A percentile compares a stretch with the other conserved stretches of the same genome.
Evolutionary conservation across 2,888 invertebrate species (phyloP).

Genomic region (Microplitis manilae): DNA sequence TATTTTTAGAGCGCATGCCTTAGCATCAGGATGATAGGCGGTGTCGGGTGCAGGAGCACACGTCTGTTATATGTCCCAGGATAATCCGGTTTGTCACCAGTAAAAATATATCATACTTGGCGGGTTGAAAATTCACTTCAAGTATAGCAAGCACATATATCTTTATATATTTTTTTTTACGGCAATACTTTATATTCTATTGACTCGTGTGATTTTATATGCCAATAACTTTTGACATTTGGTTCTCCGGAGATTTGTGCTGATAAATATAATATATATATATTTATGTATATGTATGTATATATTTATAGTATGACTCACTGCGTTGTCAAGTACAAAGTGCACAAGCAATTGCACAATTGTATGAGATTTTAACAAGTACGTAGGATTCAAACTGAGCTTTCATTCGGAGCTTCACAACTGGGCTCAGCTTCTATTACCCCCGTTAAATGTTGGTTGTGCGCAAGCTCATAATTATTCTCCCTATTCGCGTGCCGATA

Average conservation of each 20-base stretch:
- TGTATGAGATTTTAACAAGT: conserved; percentile 48
- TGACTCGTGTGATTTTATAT: too few species aligned
- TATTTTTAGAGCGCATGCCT: conserved; percentile 70
- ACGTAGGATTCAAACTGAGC: conserved; percentile 56
- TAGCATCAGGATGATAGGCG: conserved; percentile 52
- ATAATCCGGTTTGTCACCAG: conserved; percentile 15
- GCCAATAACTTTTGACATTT: too few species aligned
- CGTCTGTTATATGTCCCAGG: conserved; percentile 20
- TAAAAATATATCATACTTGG: neutral
- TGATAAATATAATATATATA: neutral
- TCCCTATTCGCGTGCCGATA: conserved; percentile 57
- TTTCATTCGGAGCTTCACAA: conserved; percentile 60
- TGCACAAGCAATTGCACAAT: neutral
- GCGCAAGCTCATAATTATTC: conserved; percentile 71
- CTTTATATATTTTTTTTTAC: neutral
- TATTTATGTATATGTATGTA: neutral
- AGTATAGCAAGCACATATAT: neutral
- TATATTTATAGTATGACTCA: neutral
- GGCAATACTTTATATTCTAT: too few species aligned
- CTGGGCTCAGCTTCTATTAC: conserved; percentile 63
- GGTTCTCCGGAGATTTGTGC: too few species aligned
- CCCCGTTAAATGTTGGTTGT: conserved; percentile 59
- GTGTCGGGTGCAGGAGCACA: conserved; percentile 40
- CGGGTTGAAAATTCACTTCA: neutral
- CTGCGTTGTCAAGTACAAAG: neutral